These are phyloP conservation scores for Orbicella faveolata DNA, from an alignment of 64 coral and sea anemone genomes.

Conservation along the genomic window DNA sequence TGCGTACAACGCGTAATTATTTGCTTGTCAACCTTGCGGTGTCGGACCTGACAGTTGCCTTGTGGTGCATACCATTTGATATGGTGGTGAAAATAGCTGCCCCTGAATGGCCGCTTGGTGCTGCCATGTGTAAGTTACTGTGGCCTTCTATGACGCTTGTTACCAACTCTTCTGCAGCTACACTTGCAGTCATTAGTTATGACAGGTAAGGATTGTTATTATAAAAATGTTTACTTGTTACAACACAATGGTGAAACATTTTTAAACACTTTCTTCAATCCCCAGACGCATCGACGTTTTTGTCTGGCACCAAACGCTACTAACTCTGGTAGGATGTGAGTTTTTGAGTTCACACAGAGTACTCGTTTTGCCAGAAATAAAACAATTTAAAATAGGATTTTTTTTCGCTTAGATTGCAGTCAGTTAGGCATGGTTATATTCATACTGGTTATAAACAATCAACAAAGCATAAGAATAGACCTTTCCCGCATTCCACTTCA, in stretches of 20 bases:
- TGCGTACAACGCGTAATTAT: conserved; percentile 84
- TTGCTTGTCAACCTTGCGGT: conserved; percentile 85
- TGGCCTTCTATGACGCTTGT: conserved; percentile 73
- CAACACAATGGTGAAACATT: not conserved
- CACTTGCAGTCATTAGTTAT: conserved; percentile 57
- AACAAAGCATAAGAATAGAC: too few species aligned
- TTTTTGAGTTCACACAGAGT: too few species aligned
- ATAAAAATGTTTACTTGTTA: not conserved
- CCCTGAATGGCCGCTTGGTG: conserved; percentile 27
- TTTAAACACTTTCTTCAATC: not conserved
- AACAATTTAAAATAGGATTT: too few species aligned
- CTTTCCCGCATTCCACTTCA: too few species aligned
- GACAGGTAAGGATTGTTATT: conserved; percentile 39
- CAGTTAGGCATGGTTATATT: too few species aligned
- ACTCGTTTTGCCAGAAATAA: too few species aligned
- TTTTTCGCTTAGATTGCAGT: too few species aligned
- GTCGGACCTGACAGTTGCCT: conserved; percentile 55
- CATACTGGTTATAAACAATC: too few species aligned
- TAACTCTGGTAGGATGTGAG: too few species aligned
- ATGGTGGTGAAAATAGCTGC: conserved; percentile 31
- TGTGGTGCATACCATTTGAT: conserved; percentile 75
- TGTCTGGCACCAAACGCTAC: too few species aligned
- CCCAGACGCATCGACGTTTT: too few species aligned
- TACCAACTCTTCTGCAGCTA: conserved; percentile 56
- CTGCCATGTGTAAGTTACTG: conserved; percentile 52